A percentile compares a stretch with the other conserved stretches of the same genome.
Evolutionary conservation across 92 coral and sea anemone species (phyloP).

Genomic region (Siderastrea radians): DNA sequence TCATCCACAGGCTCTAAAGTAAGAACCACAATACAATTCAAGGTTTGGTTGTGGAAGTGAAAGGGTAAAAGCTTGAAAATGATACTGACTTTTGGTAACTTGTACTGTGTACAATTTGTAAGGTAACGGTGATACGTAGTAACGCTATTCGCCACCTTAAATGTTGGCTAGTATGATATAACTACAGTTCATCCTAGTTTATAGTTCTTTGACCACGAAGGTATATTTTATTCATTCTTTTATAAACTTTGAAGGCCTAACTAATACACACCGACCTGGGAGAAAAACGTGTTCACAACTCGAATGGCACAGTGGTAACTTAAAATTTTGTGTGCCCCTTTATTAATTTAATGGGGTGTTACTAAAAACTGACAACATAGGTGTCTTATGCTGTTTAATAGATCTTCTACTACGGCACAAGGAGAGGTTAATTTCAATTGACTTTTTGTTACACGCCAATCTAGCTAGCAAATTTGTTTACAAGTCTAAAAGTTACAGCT

Average conservation of each 20-base stretch:
- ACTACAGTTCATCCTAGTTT: not conserved
- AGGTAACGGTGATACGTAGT: not conserved
- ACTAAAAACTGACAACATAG: not conserved
- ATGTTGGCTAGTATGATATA: not conserved
- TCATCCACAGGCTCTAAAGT: no score
- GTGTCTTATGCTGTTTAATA: no score
- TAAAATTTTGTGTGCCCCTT: not conserved
- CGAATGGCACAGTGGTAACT: not conserved
- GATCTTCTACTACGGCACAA: no score
- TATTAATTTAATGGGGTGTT: not conserved
- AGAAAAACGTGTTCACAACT: not conserved
- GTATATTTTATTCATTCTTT: not conserved
- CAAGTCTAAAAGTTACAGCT: no score
- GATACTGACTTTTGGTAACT: no score
- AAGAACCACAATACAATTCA: no score
- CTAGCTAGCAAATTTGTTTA: no score
- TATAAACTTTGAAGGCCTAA: not conserved
- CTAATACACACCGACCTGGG: not conserved
- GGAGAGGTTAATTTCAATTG: no score
- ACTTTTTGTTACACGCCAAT: no score
- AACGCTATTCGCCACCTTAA: not conserved
- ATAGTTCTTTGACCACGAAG: not conserved
- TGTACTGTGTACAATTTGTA: not conserved
- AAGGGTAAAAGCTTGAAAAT: no score
- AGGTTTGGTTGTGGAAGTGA: no score